Conservation (phyloP, 2,888 invertebrate genomes). For the Caenorhabditis plicata region DNA sequence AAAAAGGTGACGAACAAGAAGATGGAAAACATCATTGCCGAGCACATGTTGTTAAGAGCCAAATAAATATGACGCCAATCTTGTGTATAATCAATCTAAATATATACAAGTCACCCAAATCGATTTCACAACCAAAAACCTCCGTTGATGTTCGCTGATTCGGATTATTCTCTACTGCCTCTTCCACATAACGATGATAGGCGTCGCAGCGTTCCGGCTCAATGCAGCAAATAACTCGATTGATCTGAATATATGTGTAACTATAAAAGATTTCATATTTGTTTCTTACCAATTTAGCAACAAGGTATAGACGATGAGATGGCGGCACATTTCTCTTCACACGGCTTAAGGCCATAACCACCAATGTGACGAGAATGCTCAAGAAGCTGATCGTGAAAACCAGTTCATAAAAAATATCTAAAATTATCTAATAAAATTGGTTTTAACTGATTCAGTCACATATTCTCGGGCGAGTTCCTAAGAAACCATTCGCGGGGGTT, state of each 20-base stretch:
- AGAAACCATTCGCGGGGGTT: conserved; percentile 60
- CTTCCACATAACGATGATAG: conserved; percentile 55
- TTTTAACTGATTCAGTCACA: conserved; percentile 36
- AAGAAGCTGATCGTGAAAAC: conserved; percentile 54
- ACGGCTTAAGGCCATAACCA: conserved; percentile 56
- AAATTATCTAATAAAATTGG: conserved; percentile 8
- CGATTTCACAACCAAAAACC: not conserved
- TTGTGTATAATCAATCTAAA: conserved; percentile 51
- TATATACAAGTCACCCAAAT: not conserved
- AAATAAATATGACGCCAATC: conserved; percentile 63
- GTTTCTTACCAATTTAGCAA: conserved; percentile 49
- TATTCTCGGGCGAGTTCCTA: conserved; percentile 55
- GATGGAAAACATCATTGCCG: conserved; percentile 55
- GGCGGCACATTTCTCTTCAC: conserved; percentile 56
- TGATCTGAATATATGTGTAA: conserved; percentile 36
- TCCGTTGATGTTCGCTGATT: not conserved
- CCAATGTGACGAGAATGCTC: conserved; percentile 53
- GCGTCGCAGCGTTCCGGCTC: conserved; percentile 57
- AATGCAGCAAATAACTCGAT: conserved; percentile 58
- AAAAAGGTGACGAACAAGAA: conserved; percentile 50
- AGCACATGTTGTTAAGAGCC: conserved; percentile 60
- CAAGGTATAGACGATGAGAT: conserved; percentile 51
- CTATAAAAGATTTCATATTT: no score
- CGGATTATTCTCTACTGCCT: conserved; percentile 19
- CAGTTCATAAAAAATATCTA: conserved; percentile 62